A percentile compares a stretch with the other conserved stretches of the same genome.
Conservation (phyloP, 2,113 vertebrate species). For the Sapayoa aenigma region DNA sequence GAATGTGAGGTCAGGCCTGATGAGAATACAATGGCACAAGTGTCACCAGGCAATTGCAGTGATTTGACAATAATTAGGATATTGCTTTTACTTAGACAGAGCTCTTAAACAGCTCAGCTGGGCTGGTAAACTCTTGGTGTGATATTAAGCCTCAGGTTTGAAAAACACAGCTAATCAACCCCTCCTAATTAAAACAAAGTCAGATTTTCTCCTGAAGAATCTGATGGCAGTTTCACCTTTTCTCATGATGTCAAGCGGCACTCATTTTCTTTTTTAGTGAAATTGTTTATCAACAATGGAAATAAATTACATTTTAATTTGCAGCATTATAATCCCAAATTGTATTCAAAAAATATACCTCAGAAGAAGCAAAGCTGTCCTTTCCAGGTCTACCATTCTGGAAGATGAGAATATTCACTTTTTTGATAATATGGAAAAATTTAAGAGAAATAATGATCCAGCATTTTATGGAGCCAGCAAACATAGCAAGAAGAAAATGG, state of each 20-base stretch:
- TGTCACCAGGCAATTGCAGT: conserved; percentile 14
- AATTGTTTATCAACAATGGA: background rate
- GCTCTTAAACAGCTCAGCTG: background rate
- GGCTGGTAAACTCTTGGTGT: background rate
- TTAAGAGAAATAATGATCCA: background rate
- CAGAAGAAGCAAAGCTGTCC: background rate
- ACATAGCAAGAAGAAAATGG: background rate
- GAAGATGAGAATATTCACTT: background rate
- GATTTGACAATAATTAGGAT: conserved; percentile 37
- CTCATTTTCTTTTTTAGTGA: background rate
- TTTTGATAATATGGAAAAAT: background rate
- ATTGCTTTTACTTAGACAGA: conserved; percentile 6
- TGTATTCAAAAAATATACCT: background rate
- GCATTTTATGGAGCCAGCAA: background rate
- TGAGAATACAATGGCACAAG: conserved; percentile 40
- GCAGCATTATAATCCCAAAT: background rate
- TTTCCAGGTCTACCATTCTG: background rate
- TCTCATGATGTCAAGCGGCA: background rate
- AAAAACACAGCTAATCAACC: background rate
- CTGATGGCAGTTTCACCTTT: background rate
- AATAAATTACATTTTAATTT: background rate
- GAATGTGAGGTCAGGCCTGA: conserved; percentile 55
- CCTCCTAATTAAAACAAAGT: background rate
- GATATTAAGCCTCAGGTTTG: background rate
- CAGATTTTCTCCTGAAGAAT: background rate